Base-by-base conservation (phyloP, 2,797 vertebrate species). In the Holocentrus rufus region DNA sequence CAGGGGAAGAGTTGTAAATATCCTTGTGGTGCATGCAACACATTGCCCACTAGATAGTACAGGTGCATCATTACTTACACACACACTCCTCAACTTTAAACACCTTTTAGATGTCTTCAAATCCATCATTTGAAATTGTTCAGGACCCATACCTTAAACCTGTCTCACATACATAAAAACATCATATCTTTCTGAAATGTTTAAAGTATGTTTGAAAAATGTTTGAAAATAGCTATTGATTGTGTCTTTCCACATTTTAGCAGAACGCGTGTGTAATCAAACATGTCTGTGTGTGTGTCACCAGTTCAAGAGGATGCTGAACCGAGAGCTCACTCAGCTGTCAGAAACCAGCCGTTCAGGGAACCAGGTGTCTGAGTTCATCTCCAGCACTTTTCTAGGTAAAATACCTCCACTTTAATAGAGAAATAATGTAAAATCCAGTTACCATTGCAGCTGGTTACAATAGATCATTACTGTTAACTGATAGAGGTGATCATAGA, bases 271-370 rank as follows among this genome's bases (percentile, higher is more conserved):
- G 36, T 60, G 25, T 44, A 42, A 57, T 65, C 31, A 69, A 72
- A 72, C 60, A 72, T 42, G 17, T 34, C 4, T 83, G 15, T 74
- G 44, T 69, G 36, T 81, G 63, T 72, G 10, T 84, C 57, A 58
- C 18, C 88, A 98, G 97, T 98, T 98, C 92, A 98, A 96, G 90
- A 93, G 96, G 91, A 98, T 98, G 96, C 94, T 98, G 92, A 98
- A 92, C 89, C 93, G 97, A 81, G 97, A 98, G 87, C 91, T 98
- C 84, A 93, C 92, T 3, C 96, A 97, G 83, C 93, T 98, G 73
- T 98, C 96, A 2, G 97, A 97, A 92, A 96, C 95, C 60, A 96
- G 97, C 83, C 95, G 95, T 65, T 98, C 96, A 0, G 97, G 97
- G 84, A 98, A 96, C 93, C 97, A 98, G 85, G 95, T 98, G 77